Percentiles rank a stretch among this genome's conserved stretches.
phyloP scores from a whole-genome alignment of 2,888 invertebrate species.

The Stegana nigrithorax region DNA sequence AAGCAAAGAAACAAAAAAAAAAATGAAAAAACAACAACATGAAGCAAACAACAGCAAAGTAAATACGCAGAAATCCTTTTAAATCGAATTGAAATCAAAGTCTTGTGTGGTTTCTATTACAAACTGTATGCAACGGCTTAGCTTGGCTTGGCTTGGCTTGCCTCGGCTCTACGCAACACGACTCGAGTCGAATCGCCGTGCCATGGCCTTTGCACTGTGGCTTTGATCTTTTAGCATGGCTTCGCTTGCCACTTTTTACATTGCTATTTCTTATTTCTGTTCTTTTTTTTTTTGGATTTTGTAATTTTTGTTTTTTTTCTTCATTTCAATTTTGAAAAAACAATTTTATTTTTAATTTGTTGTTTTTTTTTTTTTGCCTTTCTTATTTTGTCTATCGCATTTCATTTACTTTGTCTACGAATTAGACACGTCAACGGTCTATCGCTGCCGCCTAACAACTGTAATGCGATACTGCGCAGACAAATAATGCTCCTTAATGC shows the following conservation, averaged over 20 bases:
- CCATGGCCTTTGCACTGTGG: neutral
- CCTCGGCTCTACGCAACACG: too few relatives aligned
- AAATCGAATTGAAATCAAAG: neutral
- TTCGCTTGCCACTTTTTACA: too few relatives aligned
- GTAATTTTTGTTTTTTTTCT: neutral
- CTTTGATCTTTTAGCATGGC: constrained; percentile 15
- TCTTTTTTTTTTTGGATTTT: neutral
- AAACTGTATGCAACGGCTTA: neutral
- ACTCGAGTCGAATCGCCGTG: too few relatives aligned
- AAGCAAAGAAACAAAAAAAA: too few relatives aligned
- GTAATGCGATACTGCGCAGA: constrained; percentile 13
- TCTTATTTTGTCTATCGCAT: neutral
- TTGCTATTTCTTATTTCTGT: neutral
- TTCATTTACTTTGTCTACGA: constrained; percentile 8
- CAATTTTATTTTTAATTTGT: too few relatives aligned
- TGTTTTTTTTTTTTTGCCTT: neutral
- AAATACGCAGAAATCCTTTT: neutral
- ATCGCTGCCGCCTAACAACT: neutral
- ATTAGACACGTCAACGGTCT: constrained; percentile 3
- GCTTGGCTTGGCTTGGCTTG: constrained; percentile 1
- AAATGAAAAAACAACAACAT: too few relatives aligned
- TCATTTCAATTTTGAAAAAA: too few relatives aligned
- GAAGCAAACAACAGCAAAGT: too few relatives aligned
- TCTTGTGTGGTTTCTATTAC: constrained; percentile 17
- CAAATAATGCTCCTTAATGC: constrained; percentile 7